Evolutionary conservation across 1,140 invertebrate species (phyloP), one percentile per base, ranked within the genome.

Genomic region (Anastrepha ludens): DNA sequence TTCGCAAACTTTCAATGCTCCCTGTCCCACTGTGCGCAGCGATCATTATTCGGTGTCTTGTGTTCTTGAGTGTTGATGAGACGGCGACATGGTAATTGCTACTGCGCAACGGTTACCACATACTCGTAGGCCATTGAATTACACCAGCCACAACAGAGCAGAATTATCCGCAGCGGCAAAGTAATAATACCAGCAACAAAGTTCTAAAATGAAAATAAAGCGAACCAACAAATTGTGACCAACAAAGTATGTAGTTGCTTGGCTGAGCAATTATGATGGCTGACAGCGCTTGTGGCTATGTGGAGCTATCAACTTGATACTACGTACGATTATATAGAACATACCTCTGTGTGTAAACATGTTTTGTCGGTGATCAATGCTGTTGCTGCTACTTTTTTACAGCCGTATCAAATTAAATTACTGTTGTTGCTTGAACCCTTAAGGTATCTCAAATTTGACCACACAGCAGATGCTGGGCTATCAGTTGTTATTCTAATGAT

Each of bases 61-160:
- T 81, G 74, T 81, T 47, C 74, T 55, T 81, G 47, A 81, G 74
- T 81, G 74, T 81, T 81, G 74, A 81, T 81, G 74, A 81, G 44
- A 81, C 47, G 7, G 74, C 47, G 74, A 81, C 17, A 55, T 81
- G 15, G 44, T 81, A 55, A 47, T 78, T 78, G 47, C 74, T 78
- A 47, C 44, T 50, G 44, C 74, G 47, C 74, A 78, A 78, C 74
- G 50, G 44, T 81, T 81, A 47, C 39, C 47, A 17, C 74, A 15
- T 20, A 29, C 13, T 11, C 44, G 11, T 7, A 50, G 74, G 6
- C 41, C 47, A 20, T 20, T 1, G n/a, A 81, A 55, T 47, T 44
- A 81, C 47, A 67, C 64, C 64, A 67, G 6, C 5, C 20, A 39
- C 47, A 55, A 11, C 50, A 55, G 47, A 55, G 44, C 44, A 55